Evolutionary conservation across 1,140 invertebrate species (phyloP), one percentile per base, ranked within the genome.

Genomic region (Aethina tumida): DNA sequence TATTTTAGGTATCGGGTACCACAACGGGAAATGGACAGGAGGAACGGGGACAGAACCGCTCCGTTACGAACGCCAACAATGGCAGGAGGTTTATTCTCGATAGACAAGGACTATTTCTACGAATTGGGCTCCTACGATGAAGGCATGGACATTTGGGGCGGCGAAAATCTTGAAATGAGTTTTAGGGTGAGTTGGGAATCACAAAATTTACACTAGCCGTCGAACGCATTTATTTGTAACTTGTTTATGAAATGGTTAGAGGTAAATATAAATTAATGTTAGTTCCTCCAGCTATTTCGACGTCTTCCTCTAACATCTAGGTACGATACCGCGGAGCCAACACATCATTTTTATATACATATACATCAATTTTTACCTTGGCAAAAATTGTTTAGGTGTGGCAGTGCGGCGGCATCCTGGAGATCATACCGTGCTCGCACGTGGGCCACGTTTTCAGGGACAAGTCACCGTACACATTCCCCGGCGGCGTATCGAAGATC

Each of bases 121-220:
- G 83, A 95, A 70, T 74, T 99, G 38, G 96, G 96, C 10, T 83
- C 89, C 16, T 99, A 99, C 61, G 96, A 99, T 64, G 81, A 94
- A 65, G 93, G 94, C 49, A 98, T 99, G 95, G 93, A 98, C 60
- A 97, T 99, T 49, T 99, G 95, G 96, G 96, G 95, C 18, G 96
- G 94, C 39, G 95, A 99, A 67, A 99, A 99, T 71, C 73, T 99
- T 20, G 96, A 99, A 71, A 96, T 99, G 86, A 96, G 92, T 44
- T 98, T 98, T 65, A 75, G 94, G 77, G 94, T 97, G 79, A 79
- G 38, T 31, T 26, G n/a, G 24, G n/a, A n/a, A n/a, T n/a, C n/a
- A n/a, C n/a, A n/a, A n/a, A n/a, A n/a, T n/a, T n/a, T n/a, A n/a
- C n/a, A n/a, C n/a, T n/a, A n/a, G n/a, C n/a, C n/a, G n/a, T n/a